A percentile compares a stretch with the other conserved stretches of the same genome.
These are phyloP conservation scores for Pseudochaenichthys georgianus DNA, from an alignment of 2,797 vertebrate genomes.

Conservation along the genomic window DNA sequence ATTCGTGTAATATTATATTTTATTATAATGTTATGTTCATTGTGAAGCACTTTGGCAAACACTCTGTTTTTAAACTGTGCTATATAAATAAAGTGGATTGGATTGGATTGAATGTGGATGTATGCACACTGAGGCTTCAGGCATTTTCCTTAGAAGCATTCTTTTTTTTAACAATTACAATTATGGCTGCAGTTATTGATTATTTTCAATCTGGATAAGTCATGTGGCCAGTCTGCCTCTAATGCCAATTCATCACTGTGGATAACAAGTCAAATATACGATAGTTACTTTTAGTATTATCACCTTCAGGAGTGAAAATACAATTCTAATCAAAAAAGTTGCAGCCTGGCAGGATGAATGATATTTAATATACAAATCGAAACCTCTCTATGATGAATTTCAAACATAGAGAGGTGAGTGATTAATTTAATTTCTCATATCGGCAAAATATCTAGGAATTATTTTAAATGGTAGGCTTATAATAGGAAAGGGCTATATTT, in stretches of 20 bases:
- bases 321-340: background rate
- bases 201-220: background rate
- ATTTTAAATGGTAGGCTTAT: no score
- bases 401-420: background rate
- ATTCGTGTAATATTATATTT: no score
- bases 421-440: background rate
- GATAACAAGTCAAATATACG: background rate
- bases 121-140: conserved; percentile 20
- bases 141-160: conserved; percentile 2
- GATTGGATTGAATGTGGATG: conserved; percentile 2
- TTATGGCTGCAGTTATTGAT: background rate
- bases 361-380: background rate
- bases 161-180: background rate
- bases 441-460: background rate
- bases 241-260: background rate
- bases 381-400: background rate
- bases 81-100: no score
- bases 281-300: background rate
- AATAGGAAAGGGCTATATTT: no score
- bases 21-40: no score
- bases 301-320: background rate
- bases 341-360: background rate
- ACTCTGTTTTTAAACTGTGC: no score
- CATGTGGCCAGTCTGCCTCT: background rate
- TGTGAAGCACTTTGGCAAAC: no score